phyloP scores from a whole-genome alignment of 2,888 invertebrate species.

The Adineta ricciae region DNA sequence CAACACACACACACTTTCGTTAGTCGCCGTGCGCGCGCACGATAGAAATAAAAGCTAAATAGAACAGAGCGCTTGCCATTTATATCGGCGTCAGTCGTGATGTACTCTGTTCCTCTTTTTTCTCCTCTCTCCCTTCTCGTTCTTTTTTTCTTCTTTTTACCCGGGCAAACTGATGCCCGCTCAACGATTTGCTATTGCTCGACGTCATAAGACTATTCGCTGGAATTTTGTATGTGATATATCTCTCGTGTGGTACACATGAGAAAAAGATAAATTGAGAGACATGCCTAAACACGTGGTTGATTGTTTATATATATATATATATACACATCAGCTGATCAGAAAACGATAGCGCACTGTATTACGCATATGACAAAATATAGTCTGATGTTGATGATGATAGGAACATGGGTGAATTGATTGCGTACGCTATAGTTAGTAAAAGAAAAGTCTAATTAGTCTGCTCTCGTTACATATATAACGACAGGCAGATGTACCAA shows the following conservation, averaged over 20 bases:
- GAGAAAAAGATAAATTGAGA: not conserved
- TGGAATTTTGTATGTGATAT: not conserved
- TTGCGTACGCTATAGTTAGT: not conserved
- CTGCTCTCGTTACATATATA: too few species aligned
- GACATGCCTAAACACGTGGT: not conserved
- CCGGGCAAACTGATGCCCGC: not conserved
- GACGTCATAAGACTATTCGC: not conserved
- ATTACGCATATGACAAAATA: not conserved
- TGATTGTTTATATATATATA: not conserved
- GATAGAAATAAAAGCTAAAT: conserved; percentile 7
- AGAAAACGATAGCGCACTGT: not conserved
- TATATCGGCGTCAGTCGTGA: not conserved
- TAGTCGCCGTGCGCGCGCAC: conserved; percentile 15
- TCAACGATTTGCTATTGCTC: not conserved
- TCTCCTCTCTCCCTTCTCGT: not conserved
- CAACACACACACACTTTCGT: conserved; percentile 15
- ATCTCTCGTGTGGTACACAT: not conserved
- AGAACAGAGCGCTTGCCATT: conserved; percentile 9
- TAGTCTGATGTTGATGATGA: not conserved
- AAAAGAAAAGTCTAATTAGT: not conserved
- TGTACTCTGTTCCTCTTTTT: not conserved
- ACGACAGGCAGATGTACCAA: too few species aligned
- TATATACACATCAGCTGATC: not conserved
- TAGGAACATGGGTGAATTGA: not conserved
- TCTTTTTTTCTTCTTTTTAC: not conserved